phyloP scores from a whole-genome alignment of 1,140 invertebrate genomes.

The Galendromus occidentalis region DNA sequence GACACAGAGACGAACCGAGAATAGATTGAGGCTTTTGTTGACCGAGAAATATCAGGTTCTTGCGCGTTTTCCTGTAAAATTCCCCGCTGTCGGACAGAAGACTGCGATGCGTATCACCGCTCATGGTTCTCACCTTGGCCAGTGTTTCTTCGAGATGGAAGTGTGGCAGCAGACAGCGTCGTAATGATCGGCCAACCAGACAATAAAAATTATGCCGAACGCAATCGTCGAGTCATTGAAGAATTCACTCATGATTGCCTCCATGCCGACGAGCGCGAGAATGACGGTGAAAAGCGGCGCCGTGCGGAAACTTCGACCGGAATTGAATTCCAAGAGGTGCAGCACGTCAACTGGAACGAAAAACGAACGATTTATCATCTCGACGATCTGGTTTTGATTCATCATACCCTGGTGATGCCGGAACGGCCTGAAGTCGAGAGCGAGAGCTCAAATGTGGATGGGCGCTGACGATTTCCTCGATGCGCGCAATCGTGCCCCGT shows the following conservation, averaged over 20 bases:
- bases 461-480: no score
- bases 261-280: slow-evolving; percentile 92
- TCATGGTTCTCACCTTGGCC: slow-evolving; percentile 53
- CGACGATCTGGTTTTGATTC: no score
- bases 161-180: slow-evolving; percentile 95
- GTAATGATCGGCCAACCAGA: slow-evolving; percentile 98
- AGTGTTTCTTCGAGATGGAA: slow-evolving; percentile 77
- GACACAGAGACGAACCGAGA: no score
- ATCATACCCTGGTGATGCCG: no score
- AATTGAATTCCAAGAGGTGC: slow-evolving; percentile 36
- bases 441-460: no score
- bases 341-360: background rate
- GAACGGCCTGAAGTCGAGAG: no score
- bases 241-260: slow-evolving; percentile 98
- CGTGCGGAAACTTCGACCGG: slow-evolving; percentile 75
- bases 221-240: slow-evolving; percentile 97
- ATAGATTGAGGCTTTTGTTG: no score
- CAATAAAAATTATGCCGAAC: slow-evolving; percentile 95
- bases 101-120: no score
- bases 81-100: no score
- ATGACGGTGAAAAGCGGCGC: slow-evolving; percentile 90
- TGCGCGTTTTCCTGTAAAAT: no score
- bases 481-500: no score
- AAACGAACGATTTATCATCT: background rate
- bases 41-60: no score